Evolutionary conservation across 2,113 vertebrate genomes (phyloP).

Genomic region (Varanus komodoensis): DNA sequence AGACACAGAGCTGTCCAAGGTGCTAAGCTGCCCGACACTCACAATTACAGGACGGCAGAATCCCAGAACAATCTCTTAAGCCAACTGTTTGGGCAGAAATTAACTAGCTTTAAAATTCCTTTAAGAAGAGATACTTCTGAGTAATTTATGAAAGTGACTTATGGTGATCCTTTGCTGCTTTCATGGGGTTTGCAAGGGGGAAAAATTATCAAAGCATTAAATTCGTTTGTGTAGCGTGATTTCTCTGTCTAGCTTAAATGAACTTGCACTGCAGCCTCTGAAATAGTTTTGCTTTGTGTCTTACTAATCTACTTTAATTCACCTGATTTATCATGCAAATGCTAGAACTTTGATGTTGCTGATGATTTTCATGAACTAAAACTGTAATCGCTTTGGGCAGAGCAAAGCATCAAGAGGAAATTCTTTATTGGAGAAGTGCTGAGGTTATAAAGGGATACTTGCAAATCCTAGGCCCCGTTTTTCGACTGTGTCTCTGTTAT

Average conservation of each 20-base stretch:
- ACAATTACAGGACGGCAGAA: constrained; percentile 89
- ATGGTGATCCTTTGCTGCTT: constrained; percentile 74
- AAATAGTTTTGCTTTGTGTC: constrained; percentile 86
- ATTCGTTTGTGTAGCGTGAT: constrained; percentile 79
- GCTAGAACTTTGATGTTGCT: constrained; percentile 82
- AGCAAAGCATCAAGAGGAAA: constrained; percentile 77
- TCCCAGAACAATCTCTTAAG: constrained; percentile 96
- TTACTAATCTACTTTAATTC: constrained; percentile 82
- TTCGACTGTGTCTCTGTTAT: constrained; percentile 83
- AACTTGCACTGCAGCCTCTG: constrained; percentile 89
- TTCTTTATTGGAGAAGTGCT: constrained; percentile 79
- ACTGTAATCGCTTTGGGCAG: constrained; percentile 79
- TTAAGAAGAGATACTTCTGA: constrained; percentile 92
- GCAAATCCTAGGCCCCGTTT: constrained; percentile 75
- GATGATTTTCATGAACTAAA: constrained; percentile 83
- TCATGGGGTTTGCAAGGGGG: constrained; percentile 69
- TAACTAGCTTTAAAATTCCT: constrained; percentile 99
- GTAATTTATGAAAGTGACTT: constrained; percentile 83
- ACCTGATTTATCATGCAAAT: constrained; percentile 84
- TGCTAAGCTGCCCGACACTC: constrained; percentile 77
- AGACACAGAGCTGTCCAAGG: constrained; percentile 78
- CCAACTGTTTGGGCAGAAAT: constrained; percentile 96
- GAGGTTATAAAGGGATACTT: constrained; percentile 70
- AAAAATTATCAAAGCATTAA: constrained; percentile 74
- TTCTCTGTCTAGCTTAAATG: constrained; percentile 81